These are phyloP conservation scores for Oncorhynchus nerka DNA, from an alignment of 2,113 vertebrate species.

Conservation along the genomic window DNA sequence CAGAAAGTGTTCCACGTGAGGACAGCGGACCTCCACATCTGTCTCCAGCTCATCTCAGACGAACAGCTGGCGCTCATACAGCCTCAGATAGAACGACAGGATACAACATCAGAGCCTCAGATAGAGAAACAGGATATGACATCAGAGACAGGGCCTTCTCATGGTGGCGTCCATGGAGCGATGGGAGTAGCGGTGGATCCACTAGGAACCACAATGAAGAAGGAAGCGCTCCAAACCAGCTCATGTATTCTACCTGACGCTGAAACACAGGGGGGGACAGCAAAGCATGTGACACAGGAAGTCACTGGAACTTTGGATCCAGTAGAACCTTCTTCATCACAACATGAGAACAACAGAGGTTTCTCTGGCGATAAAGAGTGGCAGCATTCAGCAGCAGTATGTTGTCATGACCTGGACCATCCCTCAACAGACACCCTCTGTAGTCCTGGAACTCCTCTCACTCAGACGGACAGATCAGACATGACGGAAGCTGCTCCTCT, in stretches of 20 bases:
- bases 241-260: neutral
- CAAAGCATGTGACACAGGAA: neutral
- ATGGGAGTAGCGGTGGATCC: slow-evolving; percentile 10
- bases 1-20: slow-evolving; percentile 70
- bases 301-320: neutral
- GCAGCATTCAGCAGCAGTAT: neutral
- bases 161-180: slow-evolving; percentile 5
- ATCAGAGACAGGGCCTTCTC: slow-evolving; percentile 1
- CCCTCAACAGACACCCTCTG: neutral
- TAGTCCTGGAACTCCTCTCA: neutral
- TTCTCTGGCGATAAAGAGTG: too few relatives aligned
- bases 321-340: neutral
- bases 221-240: neutral
- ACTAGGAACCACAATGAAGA: neutral
- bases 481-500: slow-evolving; percentile 1
- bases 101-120: slow-evolving; percentile 28
- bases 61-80: slow-evolving; percentile 74
- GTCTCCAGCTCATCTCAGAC: slow-evolving; percentile 75
- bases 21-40: slow-evolving; percentile 75
- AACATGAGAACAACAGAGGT: neutral
- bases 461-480: slow-evolving; percentile 14
- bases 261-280: neutral
- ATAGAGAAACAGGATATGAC: neutral
- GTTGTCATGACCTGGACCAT: neutral
- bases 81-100: slow-evolving; percentile 64